These are phyloP conservation scores for Medauroidea extradentata DNA, from an alignment of 1,140 invertebrate species.

Conservation along the genomic window DNA sequence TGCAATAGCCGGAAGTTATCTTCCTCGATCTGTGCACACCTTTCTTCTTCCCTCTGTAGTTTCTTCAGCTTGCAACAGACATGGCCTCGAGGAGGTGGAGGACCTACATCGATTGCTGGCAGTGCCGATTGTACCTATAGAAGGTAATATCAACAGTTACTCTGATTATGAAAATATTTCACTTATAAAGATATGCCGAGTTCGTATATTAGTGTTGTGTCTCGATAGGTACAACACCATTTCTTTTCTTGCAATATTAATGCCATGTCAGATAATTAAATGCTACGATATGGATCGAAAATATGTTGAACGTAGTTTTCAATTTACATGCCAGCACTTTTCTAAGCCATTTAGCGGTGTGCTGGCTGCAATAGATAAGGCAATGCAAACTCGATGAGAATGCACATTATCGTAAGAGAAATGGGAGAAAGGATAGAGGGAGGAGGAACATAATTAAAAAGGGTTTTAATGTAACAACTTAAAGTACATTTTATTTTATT, in stretches of 20 bases:
- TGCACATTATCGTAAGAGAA: background rate
- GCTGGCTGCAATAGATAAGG: too few species aligned
- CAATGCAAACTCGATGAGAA: too few species aligned
- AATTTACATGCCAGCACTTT: too few species aligned
- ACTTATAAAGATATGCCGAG: background rate
- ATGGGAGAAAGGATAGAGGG: too few species aligned
- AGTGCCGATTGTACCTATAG: conserved; percentile 49
- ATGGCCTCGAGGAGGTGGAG: conserved; percentile 47
- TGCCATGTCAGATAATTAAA: background rate
- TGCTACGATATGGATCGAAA: background rate
- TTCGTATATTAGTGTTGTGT: background rate
- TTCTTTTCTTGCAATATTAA: background rate
- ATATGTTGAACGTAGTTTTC: background rate
- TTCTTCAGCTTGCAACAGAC: conserved; percentile 53
- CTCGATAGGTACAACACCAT: background rate
- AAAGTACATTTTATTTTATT: too few species aligned
- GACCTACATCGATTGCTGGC: conserved; percentile 50
- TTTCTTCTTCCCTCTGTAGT: conserved; percentile 51
- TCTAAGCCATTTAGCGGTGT: too few species aligned
- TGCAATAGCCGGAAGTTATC: conserved; percentile 54
- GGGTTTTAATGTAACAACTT: too few species aligned
- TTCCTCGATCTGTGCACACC: conserved; percentile 45
- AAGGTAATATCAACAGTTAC: too few species aligned
- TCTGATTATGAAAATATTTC: background rate
- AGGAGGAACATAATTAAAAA: too few species aligned